Percentiles rank a stretch among this genome's conserved stretches.
These are phyloP conservation scores for Lycopodina hypogea DNA, from an alignment of 37 sponge, comb jelly and placozoan genomes.

Conservation along the genomic window DNA sequence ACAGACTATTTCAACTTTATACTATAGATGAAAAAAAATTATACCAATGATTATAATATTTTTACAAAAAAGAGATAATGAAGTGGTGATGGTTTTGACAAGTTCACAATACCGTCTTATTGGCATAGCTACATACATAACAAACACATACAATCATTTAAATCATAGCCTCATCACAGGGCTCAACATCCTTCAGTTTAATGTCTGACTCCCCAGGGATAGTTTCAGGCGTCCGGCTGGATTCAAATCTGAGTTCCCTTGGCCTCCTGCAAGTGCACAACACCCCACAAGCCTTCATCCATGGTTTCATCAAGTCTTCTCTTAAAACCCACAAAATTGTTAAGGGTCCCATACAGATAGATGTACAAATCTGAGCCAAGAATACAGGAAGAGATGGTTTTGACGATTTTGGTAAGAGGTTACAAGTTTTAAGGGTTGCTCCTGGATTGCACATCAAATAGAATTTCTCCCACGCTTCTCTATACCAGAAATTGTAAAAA, in stretches of 20 bases:
- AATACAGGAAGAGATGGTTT: constrained; percentile 10
- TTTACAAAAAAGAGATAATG: no score
- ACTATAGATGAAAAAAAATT: neutral
- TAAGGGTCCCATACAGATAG: constrained; percentile 26
- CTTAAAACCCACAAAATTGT: constrained; percentile 21
- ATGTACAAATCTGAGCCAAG: neutral
- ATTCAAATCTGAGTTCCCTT: no score
- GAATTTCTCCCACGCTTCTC: constrained; percentile 19
- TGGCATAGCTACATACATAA: no score
- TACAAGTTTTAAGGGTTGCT: neutral
- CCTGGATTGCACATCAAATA: constrained; percentile 15
- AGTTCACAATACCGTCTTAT: no score
- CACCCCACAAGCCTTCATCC: constrained; percentile 29
- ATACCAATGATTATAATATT: no score
- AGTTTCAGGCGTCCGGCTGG: no score
- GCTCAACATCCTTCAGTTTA: no score
- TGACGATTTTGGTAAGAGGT: neutral
- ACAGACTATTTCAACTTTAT: no score
- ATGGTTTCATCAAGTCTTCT: constrained; percentile 3
- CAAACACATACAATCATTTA: no score
- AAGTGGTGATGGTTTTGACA: no score
- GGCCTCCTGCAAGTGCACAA: neutral
- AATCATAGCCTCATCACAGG: no score
- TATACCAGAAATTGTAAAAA: constrained; percentile 37
- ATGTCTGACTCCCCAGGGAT: no score